A percentile compares a stretch with the other conserved stretches of the same genome.
phyloP scores from a whole-genome alignment of 2,113 vertebrate species.

The Crocuta crocuta region DNA sequence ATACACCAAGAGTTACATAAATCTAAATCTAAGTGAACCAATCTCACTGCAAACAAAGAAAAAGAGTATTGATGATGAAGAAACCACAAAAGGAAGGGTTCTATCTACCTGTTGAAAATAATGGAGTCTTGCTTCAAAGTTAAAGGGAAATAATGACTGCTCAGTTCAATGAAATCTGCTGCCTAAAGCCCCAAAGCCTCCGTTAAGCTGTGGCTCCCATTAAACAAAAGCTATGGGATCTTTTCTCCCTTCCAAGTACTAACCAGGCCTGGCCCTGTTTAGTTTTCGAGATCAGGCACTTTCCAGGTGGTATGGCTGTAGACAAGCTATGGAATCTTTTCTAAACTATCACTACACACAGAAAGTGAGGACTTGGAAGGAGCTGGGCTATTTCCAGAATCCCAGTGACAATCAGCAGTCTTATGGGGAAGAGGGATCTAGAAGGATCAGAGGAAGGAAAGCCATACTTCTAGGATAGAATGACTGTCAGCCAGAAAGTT shows the following conservation, averaged over 20 bases:
- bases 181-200: neutral
- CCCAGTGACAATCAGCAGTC: neutral
- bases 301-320: too few species aligned
- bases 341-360: neutral
- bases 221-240: neutral
- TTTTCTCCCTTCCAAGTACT: neutral
- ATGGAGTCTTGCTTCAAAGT: neutral
- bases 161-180: neutral
- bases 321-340: neutral
- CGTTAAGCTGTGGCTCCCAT: neutral
- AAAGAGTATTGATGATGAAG: neutral
- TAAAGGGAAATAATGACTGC: neutral
- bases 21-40: neutral
- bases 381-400: neutral
- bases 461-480: neutral
- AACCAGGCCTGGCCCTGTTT: too few species aligned
- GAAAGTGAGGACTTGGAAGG: neutral
- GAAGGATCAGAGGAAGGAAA: neutral
- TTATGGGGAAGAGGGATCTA: neutral
- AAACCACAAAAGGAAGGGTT: neutral
- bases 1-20: neutral
- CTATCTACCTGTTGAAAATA: neutral
- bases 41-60: neutral
- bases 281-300: too few species aligned
- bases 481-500: neutral